These are phyloP conservation scores for Lamprotornis superbus DNA, from an alignment of 2,113 vertebrate species.

Conservation along the genomic window DNA sequence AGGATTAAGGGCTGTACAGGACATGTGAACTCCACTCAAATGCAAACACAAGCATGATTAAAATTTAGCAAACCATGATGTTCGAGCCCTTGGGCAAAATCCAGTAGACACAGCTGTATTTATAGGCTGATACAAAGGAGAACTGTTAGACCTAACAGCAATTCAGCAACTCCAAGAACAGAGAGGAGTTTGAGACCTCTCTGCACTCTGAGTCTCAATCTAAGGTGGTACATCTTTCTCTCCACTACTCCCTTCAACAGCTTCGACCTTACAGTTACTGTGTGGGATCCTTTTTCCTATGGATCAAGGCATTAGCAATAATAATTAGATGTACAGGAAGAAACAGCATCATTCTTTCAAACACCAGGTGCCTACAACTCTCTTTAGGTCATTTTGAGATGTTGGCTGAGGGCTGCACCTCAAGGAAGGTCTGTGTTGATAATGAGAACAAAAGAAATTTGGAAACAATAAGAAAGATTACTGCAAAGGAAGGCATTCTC, in stretches of 20 bases:
- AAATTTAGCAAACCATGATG: conserved; percentile 70
- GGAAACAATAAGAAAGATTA: neutral
- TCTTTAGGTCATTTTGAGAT: neutral
- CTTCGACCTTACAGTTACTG: neutral
- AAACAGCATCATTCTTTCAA: neutral
- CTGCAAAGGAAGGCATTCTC: neutral
- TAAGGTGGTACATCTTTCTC: neutral
- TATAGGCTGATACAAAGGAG: conserved; percentile 56
- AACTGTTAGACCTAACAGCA: conserved; percentile 42
- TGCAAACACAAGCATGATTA: conserved; percentile 72
- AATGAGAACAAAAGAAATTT: neutral
- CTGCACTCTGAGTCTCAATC: accelerated
- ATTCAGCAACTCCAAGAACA: neutral
- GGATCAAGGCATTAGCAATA: neutral
- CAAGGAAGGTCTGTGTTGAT: neutral
- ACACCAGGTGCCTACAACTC: neutral
- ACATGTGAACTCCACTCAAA: conserved; percentile 72
- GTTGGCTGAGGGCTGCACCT: neutral
- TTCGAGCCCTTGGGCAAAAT: conserved; percentile 48
- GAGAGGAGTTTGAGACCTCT: neutral
- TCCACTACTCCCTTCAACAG: neutral
- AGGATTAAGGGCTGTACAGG: conserved; percentile 68
- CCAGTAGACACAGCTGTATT: conserved; percentile 50
- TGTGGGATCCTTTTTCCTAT: neutral
- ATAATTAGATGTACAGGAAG: neutral